These are phyloP conservation scores for Tortrix viridana DNA, from an alignment of 2,888 invertebrate genomes.

Conservation along the genomic window DNA sequence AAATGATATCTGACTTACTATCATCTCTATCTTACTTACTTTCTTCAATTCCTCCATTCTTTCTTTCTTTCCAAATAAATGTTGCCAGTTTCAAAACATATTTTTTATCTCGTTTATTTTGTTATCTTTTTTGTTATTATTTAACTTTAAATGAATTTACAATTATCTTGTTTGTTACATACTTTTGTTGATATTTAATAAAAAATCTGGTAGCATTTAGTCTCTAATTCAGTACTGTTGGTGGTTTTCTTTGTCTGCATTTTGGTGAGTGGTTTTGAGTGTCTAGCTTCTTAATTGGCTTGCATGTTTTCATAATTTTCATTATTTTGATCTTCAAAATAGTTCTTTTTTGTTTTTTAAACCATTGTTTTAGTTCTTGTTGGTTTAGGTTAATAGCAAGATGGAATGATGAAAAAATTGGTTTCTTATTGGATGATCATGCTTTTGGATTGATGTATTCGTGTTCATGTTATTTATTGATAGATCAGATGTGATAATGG, in stretches of 20 bases:
- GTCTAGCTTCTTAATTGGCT: conserved; percentile 46
- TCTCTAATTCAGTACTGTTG: conserved; percentile 16
- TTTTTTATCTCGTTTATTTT: neutral
- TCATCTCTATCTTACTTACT: conserved; percentile 7
- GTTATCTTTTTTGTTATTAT: neutral
- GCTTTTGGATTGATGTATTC: conserved; percentile 18
- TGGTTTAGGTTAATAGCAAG: too few relatives aligned
- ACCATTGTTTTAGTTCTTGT: too few relatives aligned
- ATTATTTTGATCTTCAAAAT: too few relatives aligned
- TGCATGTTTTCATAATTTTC: conserved; percentile 55
- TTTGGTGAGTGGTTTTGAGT: conserved; percentile 33
- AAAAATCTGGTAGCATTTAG: conserved; percentile 16
- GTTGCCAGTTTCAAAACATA: conserved; percentile 11
- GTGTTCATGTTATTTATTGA: neutral
- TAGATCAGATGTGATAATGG: too few relatives aligned
- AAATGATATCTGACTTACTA: conserved; percentile 6
- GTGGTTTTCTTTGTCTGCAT: conserved; percentile 32
- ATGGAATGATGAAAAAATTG: too few relatives aligned
- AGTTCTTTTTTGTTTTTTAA: too few relatives aligned
- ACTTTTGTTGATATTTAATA: neutral
- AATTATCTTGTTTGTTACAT: too few relatives aligned
- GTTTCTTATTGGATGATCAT: conserved; percentile 42
- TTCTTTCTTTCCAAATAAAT: conserved; percentile 1
- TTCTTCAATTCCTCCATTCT: conserved; percentile 6
- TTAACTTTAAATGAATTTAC: neutral